These are phyloP conservation scores for Mesitornis unicolor DNA, from an alignment of 2,113 vertebrate species.

Conservation along the genomic window DNA sequence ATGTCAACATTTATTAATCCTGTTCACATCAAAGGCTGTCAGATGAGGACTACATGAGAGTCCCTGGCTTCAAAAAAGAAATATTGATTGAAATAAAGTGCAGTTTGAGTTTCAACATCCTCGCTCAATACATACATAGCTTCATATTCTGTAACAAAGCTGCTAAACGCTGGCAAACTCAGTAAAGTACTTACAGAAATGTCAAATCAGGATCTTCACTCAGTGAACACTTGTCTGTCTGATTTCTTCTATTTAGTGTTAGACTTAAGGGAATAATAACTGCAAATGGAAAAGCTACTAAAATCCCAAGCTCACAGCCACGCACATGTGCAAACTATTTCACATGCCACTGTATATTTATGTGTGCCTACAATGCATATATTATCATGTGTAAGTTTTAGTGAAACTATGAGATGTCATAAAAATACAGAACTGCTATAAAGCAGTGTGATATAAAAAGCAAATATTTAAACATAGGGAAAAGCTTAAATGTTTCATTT, in stretches of 20 bases:
- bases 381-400: fast-evolving
- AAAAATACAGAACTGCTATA: not conserved
- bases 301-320: not conserved
- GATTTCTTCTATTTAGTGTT: conserved; percentile 39
- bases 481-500: not conserved
- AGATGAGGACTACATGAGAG: not conserved
- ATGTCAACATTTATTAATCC: conserved; percentile 55
- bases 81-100: conserved; percentile 64
- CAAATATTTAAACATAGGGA: not conserved
- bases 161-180: conserved; percentile 11
- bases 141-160: conserved; percentile 11
- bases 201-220: conserved; percentile 42
- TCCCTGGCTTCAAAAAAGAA: conserved; percentile 15
- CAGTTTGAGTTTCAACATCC: conserved; percentile 21
- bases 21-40: conserved; percentile 27
- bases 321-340: not conserved
- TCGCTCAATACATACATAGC: conserved; percentile 9
- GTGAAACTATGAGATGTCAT: not conserved
- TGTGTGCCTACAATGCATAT: not conserved
- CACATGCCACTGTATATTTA: fast-evolving
- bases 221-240: conserved; percentile 52
- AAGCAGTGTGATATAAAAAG: not conserved
- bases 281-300: conserved; percentile 9
- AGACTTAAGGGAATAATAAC: conserved; percentile 26
- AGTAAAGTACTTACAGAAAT: conserved; percentile 41